Conservation (phyloP, 2,888 invertebrate genomes). For the Lithophane leautieri region DNA sequence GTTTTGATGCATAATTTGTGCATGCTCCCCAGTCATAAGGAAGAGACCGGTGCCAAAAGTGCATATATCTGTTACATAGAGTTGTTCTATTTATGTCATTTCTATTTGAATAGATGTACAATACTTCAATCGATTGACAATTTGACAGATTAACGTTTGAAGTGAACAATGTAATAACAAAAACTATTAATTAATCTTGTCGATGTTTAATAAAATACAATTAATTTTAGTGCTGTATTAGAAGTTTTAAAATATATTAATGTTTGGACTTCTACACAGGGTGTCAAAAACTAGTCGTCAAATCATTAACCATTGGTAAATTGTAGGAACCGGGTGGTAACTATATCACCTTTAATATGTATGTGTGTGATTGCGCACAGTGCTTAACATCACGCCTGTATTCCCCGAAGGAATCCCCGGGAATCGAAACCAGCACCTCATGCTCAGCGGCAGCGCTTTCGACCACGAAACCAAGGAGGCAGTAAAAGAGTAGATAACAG, state of each 20-base stretch:
- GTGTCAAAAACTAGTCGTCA: neutral
- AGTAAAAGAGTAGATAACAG: neutral
- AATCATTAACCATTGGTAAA: neutral
- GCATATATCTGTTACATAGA: conserved; percentile 68
- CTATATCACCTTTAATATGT: neutral
- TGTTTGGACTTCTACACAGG: neutral
- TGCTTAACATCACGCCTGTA: no score
- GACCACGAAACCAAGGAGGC: neutral
- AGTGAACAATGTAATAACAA: conserved; percentile 22
- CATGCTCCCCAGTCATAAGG: conserved; percentile 68
- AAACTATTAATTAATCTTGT: conserved; percentile 26
- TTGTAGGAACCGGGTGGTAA: neutral
- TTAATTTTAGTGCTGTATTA: neutral
- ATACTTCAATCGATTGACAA: conserved; percentile 52
- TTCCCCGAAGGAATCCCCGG: no score
- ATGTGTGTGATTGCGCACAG: neutral
- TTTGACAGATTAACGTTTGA: conserved; percentile 42
- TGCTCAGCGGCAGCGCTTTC: neutral
- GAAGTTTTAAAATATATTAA: neutral
- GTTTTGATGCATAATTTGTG: conserved; percentile 60
- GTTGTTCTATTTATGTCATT: conserved; percentile 50
- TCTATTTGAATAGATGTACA: conserved; percentile 31
- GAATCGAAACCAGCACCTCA: neutral
- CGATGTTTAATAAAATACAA: neutral
- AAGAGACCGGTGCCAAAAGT: conserved; percentile 75